phyloP scores from a whole-genome alignment of 2,113 vertebrate species.

The Eira barbara region DNA sequence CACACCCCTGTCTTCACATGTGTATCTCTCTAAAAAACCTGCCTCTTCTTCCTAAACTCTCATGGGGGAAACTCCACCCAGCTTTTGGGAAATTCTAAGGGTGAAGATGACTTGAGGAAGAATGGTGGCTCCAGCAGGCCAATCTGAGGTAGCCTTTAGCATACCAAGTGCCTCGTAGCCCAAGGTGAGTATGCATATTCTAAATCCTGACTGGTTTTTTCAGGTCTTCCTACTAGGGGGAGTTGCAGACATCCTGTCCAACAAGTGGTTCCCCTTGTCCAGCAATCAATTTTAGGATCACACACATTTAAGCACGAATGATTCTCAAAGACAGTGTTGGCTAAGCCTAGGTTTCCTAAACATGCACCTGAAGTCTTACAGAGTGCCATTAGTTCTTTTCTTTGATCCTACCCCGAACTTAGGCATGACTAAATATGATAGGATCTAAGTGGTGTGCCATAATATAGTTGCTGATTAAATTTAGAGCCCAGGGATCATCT shows the following conservation, averaged over 20 bases:
- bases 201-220: neutral
- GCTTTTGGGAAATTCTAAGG: neutral
- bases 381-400: neutral
- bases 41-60: neutral
- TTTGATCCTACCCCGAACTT: neutral
- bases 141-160: neutral
- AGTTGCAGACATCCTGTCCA: neutral
- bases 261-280: neutral
- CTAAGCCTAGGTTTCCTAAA: neutral
- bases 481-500: neutral
- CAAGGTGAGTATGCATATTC: fast-evolving
- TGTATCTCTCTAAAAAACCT: neutral
- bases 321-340: neutral
- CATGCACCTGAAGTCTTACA: too few species aligned
- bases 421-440: neutral
- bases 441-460: neutral
- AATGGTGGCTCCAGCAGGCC: neutral
- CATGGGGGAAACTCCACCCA: neutral
- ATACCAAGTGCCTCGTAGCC: neutral
- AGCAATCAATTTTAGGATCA: neutral
- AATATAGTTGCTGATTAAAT: neutral
- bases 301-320: neutral
- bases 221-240: neutral
- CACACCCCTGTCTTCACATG: neutral
- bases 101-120: neutral